Evolutionary conservation across 2,113 vertebrate species (phyloP), one percentile per base, ranked within the genome.

Genomic region (Amblyopsis rosae): DNA sequence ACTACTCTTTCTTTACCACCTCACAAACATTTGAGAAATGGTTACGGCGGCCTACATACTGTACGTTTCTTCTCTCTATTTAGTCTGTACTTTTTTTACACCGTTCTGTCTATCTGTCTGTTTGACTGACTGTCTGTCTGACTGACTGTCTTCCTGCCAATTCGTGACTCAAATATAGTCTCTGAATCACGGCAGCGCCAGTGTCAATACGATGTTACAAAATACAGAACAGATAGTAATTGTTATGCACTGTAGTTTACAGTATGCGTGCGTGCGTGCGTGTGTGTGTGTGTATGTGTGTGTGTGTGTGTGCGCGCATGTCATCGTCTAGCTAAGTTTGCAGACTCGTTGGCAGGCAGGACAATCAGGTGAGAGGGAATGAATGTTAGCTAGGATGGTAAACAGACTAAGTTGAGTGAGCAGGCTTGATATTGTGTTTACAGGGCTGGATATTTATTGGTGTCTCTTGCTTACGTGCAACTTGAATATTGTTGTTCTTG

Each of bases 21-120:
- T 87, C 55, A 33, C 81, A 89, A 85, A 83, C 76, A 82, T 83
- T 70, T 76, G 17, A 79, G 59, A 72, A 83, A 66, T 19, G 54
- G 53, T 58, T 66, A 56, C 67, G 13, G 59, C 32, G 26, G 56
- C 26, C 10, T 32, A 12, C n/a, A 12, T 26, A 9, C 51, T 66
- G 15, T 66, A 41, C 12, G 41, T 6, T 65, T 50, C 8, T 32
- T 46, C 50, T 19, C 50, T 57, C 64, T 66, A 15, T 57, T 35
- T 57, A 26, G 26, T 26, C 26, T 26, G 26, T n/a, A n/a, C 33
- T 45, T n/a, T 45, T 12, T 17, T n/a, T 49, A 9, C 17, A 8
- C 15, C 45, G 48, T 12, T 57, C 65, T 67, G 54, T 58, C 35
- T 47, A 11, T 26, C 26, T 26, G 26, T 26, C 26, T 26, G 26